Evolutionary conservation across 2,888 invertebrate genomes (phyloP), one percentile per base, ranked within the genome.

Genomic region (Perdita meconis): DNA sequence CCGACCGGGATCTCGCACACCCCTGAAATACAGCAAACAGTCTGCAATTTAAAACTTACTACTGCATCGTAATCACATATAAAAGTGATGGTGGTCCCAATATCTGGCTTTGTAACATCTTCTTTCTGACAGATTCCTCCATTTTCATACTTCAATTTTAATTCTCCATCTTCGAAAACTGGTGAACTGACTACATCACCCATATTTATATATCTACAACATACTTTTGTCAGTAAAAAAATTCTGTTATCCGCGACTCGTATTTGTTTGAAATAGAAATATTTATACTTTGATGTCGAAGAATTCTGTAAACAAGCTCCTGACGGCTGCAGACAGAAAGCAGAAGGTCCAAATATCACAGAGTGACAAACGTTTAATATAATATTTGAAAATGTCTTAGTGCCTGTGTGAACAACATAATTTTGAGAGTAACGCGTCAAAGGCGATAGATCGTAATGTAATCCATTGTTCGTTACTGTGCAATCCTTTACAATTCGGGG

Each of bases 341-440:
- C 60, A 36, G 57, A 47, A 24, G 79, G 53, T 51, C 82, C 86
- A 77, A 84, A 88, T 63, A 91, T 86, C 16, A 90, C 65, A 10
- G 87, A 83, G 61, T 91, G 91, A 34, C 92, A 92, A 12, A 92
- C 84, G 78, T 92, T 92, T 13, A 92, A 70, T 70, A 90, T 86
- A 42, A 90, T 82, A n/a, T 66, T 70, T 1, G 63, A 19, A 2
- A 68, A 81, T 1, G 40, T 30, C 1, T 51, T 71, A 36, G 85
- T 71, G 66, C 76, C 78, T 3, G 81, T 65, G 10, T 12, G 64
- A 40, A 91, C 75, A 50, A 82, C 56, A 79, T 92, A 91, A 84
- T 92, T 92, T 5, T 87, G 82, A 0, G 88, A 85, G 63, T 73
- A 76, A 36, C 72, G 80, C 60, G 69, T 90, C 22, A 92, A 80